Evolutionary conservation across 2,113 vertebrate genomes (phyloP).

Genomic region (Elaphurus davidianus): DNA sequence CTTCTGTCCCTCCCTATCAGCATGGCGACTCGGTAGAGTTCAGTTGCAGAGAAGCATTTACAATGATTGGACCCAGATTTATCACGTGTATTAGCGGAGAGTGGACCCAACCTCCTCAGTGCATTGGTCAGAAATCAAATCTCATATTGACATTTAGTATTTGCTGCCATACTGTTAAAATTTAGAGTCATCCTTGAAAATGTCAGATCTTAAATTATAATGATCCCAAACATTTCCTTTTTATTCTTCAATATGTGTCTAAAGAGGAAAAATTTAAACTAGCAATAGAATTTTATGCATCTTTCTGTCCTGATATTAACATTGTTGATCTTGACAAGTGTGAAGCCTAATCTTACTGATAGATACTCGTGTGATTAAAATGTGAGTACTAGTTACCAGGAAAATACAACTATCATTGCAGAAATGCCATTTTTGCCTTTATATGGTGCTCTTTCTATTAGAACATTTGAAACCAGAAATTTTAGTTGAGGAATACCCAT

Average conservation of each 20-base stretch:
- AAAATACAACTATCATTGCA: background rate
- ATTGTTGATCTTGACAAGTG: background rate
- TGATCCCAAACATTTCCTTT: background rate
- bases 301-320: background rate
- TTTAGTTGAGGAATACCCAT: background rate
- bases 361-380: background rate
- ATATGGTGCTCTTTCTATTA: background rate
- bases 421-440: background rate
- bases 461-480: background rate
- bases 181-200: background rate
- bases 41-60: conserved; percentile 13
- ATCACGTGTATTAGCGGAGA: conserved; percentile 73
- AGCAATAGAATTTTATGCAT: background rate
- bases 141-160: background rate
- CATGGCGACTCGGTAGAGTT: conserved; percentile 71
- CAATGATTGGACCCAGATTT: conserved; percentile 71
- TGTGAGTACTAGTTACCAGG: background rate
- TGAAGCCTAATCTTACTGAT: background rate
- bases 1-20: background rate
- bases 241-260: background rate
- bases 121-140: conserved; percentile 73
- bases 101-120: conserved; percentile 79
- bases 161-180: background rate
- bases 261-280: background rate
- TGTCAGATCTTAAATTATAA: background rate